Evolutionary conservation across 2,797 vertebrate genomes (phyloP).

Genomic region (Ataeniobius toweri): DNA sequence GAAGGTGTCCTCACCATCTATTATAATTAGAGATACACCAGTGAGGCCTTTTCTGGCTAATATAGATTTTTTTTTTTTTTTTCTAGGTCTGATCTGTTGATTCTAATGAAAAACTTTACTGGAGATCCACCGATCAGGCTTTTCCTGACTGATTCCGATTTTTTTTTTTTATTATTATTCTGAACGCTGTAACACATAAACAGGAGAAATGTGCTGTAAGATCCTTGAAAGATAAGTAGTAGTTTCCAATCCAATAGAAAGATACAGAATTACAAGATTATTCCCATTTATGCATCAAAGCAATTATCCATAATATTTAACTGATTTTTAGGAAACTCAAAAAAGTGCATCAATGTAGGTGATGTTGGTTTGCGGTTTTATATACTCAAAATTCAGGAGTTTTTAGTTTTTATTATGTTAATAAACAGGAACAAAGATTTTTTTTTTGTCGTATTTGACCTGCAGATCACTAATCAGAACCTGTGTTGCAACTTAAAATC

Average conservation of each 20-base stretch:
- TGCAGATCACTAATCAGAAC: no score
- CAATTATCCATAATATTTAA: background rate
- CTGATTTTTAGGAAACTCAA: background rate
- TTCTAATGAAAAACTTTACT: no score
- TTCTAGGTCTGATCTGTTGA: background rate
- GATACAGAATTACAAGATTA: background rate
- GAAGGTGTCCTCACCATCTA: slow-evolving; percentile 6
- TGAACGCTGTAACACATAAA: background rate
- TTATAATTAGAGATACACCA: background rate
- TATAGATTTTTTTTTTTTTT: background rate
- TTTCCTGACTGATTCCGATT: background rate
- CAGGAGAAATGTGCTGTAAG: background rate
- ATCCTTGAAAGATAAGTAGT: background rate
- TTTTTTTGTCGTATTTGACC: background rate
- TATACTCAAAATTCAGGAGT: background rate
- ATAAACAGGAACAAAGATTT: background rate
- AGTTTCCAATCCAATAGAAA: background rate
- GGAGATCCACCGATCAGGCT: background rate
- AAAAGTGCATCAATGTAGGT: background rate
- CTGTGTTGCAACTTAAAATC: background rate
- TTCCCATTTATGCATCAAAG: background rate
- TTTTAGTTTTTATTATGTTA: background rate
- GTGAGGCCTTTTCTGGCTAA: background rate
- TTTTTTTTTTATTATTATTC: background rate
- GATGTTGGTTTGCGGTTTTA: background rate